Evolutionary conservation across 2,888 invertebrate species (phyloP), one percentile per base, ranked within the genome.

Genomic region (Pollenia labialis): DNA sequence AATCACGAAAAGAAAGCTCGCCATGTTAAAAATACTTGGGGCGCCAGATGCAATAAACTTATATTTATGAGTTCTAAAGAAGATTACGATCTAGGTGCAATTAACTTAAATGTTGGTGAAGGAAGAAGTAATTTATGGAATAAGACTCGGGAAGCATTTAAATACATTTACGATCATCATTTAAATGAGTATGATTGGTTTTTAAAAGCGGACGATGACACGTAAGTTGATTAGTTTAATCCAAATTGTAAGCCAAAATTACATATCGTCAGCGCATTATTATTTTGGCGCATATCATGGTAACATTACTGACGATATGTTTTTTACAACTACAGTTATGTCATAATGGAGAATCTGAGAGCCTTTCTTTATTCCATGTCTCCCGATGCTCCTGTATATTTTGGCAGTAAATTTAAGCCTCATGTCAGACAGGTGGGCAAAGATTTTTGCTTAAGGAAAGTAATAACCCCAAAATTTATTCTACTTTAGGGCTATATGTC

Each of bases 131-230:
- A 96, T 91, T 94, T 99, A 6, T 99, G 99, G 99, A 97, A 96
- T 1, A 99, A 99, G 94, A 99, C 99, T 0, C 98, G 98, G 92
- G 97, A 96, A 88, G 98, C 98, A 0, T 98, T 98, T 92, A 95
- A 96, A 90, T 97, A 98, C 92, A 95, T 97, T 12, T 97, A 98
- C 92, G 95, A 97, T 88, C 94, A 98, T 91, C 96, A 98, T 92
- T 94, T 96, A 54, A 94, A 97, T 88, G 95, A 98, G 60, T 97
- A 97, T 4, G 99, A 99, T 93, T 99, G 98, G 98, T 99, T 99
- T 93, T 94, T 99, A 90, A 99, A 99, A 93, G 99, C 99, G n/a
- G 99, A 99, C 91, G 99, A 99, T 93, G 99, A 99, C 92, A 99
- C 99, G 98, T 99, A 92, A 98, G 98, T 1, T 44, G 4, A 6